phyloP scores from a whole-genome alignment of 2,113 vertebrate species.

The Tangachromis dhanisi region DNA sequence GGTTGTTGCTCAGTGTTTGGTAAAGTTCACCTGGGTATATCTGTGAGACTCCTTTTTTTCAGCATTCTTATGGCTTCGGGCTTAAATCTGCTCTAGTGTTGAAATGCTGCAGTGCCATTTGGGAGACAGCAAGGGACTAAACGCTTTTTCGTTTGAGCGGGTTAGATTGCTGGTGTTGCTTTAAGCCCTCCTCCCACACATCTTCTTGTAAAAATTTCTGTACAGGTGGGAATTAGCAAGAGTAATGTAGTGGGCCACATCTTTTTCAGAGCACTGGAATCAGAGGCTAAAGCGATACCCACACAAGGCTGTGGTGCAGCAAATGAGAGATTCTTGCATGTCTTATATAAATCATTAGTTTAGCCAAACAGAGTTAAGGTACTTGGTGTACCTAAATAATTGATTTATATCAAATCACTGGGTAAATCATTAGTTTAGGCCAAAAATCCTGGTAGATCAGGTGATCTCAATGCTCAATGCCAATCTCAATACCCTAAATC shows the following conservation, averaged over 20 bases:
- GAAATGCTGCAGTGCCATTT: slow-evolving; percentile 2
- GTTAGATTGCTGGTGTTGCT: slow-evolving; percentile 1
- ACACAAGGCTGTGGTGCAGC: background rate
- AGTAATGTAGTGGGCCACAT: background rate
- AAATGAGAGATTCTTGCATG: background rate
- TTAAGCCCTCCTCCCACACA: slow-evolving; percentile 17
- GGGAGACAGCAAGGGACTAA: background rate
- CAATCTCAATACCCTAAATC: background rate
- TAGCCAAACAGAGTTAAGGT: background rate
- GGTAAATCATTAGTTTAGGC: background rate
- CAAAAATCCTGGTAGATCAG: background rate
- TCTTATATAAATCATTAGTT: background rate
- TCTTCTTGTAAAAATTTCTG: slow-evolving; percentile 2
- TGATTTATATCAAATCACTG: background rate
- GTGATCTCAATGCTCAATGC: background rate
- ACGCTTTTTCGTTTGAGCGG: background rate
- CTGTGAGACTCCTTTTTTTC: background rate
- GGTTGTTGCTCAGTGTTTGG: background rate
- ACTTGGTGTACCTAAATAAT: background rate
- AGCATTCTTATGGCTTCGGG: background rate
- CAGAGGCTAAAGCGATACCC: background rate
- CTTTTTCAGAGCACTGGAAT: background rate
- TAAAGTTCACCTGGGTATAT: background rate
- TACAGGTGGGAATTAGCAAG: slow-evolving; percentile 26
- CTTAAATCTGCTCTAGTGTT: background rate